Conservation (phyloP, 2,888 invertebrate genomes). For the Drosophila ustulata region DNA sequence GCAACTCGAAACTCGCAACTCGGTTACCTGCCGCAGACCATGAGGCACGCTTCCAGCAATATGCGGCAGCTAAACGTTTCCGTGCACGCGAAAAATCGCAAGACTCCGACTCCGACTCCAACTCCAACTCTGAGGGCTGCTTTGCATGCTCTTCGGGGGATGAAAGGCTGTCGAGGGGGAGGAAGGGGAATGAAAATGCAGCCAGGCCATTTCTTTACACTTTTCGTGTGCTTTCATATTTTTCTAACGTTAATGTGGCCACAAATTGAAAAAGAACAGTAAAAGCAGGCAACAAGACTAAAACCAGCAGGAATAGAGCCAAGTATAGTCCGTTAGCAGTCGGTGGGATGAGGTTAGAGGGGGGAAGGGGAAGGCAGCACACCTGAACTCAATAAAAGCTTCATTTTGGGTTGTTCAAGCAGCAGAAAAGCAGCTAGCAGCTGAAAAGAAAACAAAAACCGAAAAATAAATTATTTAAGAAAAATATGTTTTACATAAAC, state of each 20-base stretch:
- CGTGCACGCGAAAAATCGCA: conserved; percentile 72
- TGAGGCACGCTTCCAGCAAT: conserved; percentile 59
- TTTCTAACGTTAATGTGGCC: conserved; percentile 79
- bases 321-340: conserved; percentile 1
- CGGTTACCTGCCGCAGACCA: conserved; percentile 37
- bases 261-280: conserved; percentile 75
- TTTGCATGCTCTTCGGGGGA: conserved; percentile 47
- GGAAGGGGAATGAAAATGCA: conserved; percentile 41
- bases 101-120: conserved; percentile 17
- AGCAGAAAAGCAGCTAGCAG: conserved; percentile 69
- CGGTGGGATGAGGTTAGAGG: conserved; percentile 15
- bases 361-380: conserved; percentile 26
- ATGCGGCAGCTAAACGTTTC: conserved; percentile 77
- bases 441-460: conserved; percentile 54
- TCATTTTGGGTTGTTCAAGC: conserved; percentile 78
- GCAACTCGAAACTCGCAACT: not conserved
- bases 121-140: conserved; percentile 23
- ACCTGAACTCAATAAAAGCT: conserved; percentile 80
- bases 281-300: conserved; percentile 37
- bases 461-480: conserved; percentile 79
- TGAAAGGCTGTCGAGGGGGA: too few species aligned
- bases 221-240: conserved; percentile 76
- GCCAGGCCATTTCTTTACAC: conserved; percentile 70
- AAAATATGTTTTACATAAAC: conserved; percentile 80
- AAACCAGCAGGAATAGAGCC: conserved; percentile 48